These are phyloP conservation scores for Tenrec ecaudatus DNA, from an alignment of 2,113 vertebrate species.

Conservation along the genomic window DNA sequence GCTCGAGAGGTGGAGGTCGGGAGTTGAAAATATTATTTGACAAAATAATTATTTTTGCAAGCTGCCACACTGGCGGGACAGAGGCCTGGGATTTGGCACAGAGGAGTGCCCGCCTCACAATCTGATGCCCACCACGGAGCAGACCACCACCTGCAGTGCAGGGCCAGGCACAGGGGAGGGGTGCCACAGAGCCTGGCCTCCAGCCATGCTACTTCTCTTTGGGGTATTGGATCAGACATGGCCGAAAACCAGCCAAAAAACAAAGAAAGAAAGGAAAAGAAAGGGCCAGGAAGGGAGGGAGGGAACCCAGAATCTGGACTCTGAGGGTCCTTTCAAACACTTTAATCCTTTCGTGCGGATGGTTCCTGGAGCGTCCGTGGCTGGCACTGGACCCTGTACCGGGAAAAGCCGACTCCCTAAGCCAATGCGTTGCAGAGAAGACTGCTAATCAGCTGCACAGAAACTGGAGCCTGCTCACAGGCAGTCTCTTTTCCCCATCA, in stretches of 20 bases:
- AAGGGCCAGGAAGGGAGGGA: background rate
- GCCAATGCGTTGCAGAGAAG: constrained; percentile 85
- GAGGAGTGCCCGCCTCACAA: constrained; percentile 75
- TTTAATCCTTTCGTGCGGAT: constrained; percentile 87
- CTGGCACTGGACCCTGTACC: constrained; percentile 81
- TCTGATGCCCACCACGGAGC: constrained; percentile 81
- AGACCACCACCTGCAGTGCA: constrained; percentile 87
- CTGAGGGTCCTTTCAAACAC: constrained; percentile 86
- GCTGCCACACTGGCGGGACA: constrained; percentile 80
- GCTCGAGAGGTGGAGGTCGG: background rate
- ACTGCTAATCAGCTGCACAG: constrained; percentile 89
- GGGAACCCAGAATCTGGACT: constrained; percentile 85
- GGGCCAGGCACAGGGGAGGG: constrained; percentile 74
- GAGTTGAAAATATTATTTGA: constrained; percentile 78
- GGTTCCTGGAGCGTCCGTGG: constrained; percentile 78
- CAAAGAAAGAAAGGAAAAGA: background rate
- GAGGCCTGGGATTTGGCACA: constrained; percentile 84
- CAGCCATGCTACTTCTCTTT: constrained; percentile 87
- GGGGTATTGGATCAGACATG: constrained; percentile 86
- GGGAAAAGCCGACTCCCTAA: constrained; percentile 83
- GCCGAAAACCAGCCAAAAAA: constrained; percentile 83
- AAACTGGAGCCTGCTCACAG: constrained; percentile 87
- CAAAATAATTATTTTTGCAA: constrained; percentile 85
- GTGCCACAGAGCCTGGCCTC: constrained; percentile 89
- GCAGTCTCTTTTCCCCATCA: constrained; percentile 80